Evolutionary conservation across 2,797 vertebrate species (phyloP), one percentile per base, ranked within the genome.

Genomic region (Staurois parvus): DNA sequence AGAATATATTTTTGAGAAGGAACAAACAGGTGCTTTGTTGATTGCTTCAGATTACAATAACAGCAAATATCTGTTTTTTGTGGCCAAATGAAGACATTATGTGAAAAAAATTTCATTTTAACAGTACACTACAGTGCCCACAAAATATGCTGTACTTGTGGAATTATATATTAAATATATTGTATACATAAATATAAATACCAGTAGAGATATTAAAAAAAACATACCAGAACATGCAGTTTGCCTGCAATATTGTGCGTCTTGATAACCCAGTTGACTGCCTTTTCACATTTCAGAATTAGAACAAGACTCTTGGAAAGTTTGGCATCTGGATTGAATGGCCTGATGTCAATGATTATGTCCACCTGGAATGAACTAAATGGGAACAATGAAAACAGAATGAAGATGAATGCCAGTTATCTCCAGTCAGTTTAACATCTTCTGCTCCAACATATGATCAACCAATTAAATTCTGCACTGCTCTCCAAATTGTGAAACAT

Each of bases 191-290:
- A 15, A 48, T 5, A 19, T 52, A 52, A 52, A 52, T 52, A 52
- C 1, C 48, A 52, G 48, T 17, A 52, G 17, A 52, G 15, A 37
- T 15, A 3, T 9, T 24, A 11, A 34, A 5, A 2, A 29, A 52
- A 88, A 92, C 97, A 95, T 94, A 99, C 98, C 94, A 98, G 91
- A 11, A 97, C 94, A 83, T 95, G 90, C 91, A 99, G 93, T 76
- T 89, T 97, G 88, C 98, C 98, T 0, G 90, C 91, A 84, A 99
- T 88, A 45, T 92, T 93, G 56, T 96, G 96, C 0, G 94, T 93
- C 90, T 96, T 96, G 94, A 99, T 94, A 90, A 99, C 97, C 98
- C 98, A 99, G 90, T 99, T 98, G 93, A 99, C 98, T 21, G 95
- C 93, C 91, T 97, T 98, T 81, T 93, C 90, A 75, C 97, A 98